phyloP scores from a whole-genome alignment of 1,140 invertebrate species.

The Zaprionus vittiger region DNA sequence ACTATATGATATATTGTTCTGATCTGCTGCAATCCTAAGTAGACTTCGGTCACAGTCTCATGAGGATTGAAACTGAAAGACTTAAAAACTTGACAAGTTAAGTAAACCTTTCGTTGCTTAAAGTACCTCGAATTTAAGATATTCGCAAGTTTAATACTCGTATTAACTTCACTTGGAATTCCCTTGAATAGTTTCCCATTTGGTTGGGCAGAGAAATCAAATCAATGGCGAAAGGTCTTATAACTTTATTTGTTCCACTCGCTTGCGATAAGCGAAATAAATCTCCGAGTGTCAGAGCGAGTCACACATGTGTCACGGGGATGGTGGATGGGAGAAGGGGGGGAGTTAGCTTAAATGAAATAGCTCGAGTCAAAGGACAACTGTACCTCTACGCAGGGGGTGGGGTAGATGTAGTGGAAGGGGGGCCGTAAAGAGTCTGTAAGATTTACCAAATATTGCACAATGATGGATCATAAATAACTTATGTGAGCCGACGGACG shows the following conservation, averaged over 20 bases:
- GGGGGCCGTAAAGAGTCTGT: conserved; percentile 71
- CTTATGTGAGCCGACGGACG: conserved; percentile 66
- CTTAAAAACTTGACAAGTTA: too few species aligned
- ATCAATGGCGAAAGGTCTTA: conserved; percentile 58
- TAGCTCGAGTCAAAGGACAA: conserved; percentile 48
- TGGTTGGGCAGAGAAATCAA: conserved; percentile 50
- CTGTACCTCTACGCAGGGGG: conserved; percentile 50
- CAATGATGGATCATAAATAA: conserved; percentile 84
- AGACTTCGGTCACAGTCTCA: too few species aligned
- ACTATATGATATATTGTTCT: too few species aligned
- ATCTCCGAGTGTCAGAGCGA: conserved; percentile 72
- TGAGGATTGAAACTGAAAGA: too few species aligned
- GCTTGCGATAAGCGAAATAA: conserved; percentile 72
- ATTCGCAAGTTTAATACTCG: neutral
- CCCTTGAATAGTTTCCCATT: conserved; percentile 51
- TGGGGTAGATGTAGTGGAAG: neutral
- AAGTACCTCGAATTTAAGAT: neutral
- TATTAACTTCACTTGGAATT: conserved; percentile 2
- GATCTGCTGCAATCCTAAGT: too few species aligned
- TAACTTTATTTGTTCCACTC: conserved; percentile 69
- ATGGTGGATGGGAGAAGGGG: conserved; percentile 10
- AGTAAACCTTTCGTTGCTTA: neutral
- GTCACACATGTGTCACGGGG: conserved; percentile 62
- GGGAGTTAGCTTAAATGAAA: conserved; percentile 54
- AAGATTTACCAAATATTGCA: conserved; percentile 81